Conservation (phyloP, 2,888 invertebrate genomes). For the Drosophila subsilvestris region DNA sequence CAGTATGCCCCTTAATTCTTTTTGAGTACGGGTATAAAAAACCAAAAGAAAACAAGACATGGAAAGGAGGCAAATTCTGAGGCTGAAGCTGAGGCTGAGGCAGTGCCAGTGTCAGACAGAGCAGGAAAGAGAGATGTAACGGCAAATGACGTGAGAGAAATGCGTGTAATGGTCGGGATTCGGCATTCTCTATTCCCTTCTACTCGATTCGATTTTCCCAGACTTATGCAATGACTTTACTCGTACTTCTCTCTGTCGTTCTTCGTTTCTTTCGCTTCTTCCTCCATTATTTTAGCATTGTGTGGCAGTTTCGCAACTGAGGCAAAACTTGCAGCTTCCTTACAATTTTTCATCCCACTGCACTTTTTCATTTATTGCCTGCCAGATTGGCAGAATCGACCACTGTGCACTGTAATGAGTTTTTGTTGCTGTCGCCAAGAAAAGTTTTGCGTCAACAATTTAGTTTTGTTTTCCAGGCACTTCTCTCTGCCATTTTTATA, state of each 20-base stretch:
- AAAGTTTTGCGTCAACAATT: conserved; percentile 49
- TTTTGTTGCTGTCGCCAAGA: neutral
- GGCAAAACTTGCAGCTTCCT: conserved; percentile 21
- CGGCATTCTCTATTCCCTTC: conserved; percentile 2
- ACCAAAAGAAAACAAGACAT: too few species aligned
- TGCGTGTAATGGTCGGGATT: conserved; percentile 50
- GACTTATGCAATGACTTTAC: conserved; percentile 4
- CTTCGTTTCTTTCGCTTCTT: conserved; percentile 1
- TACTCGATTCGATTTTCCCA: conserved; percentile 14
- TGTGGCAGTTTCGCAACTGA: conserved; percentile 38
- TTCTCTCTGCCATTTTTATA: conserved; percentile 23
- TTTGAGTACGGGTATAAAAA: too few species aligned
- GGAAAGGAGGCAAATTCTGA: neutral
- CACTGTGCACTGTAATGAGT: too few species aligned
- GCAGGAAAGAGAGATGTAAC: conserved; percentile 38
- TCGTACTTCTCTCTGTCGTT: neutral
- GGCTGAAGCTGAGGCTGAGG: neutral
- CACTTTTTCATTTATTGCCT: too few species aligned
- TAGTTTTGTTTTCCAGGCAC: conserved; percentile 45
- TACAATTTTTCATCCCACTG: neutral
- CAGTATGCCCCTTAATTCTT: too few species aligned
- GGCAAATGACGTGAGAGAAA: conserved; percentile 58
- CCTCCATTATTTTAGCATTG: conserved; percentile 57
- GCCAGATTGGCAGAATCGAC: too few species aligned
- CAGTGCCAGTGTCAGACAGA: neutral